phyloP scores from a whole-genome alignment of 2,113 vertebrate species.

The Romanogobio albipinnatus region DNA sequence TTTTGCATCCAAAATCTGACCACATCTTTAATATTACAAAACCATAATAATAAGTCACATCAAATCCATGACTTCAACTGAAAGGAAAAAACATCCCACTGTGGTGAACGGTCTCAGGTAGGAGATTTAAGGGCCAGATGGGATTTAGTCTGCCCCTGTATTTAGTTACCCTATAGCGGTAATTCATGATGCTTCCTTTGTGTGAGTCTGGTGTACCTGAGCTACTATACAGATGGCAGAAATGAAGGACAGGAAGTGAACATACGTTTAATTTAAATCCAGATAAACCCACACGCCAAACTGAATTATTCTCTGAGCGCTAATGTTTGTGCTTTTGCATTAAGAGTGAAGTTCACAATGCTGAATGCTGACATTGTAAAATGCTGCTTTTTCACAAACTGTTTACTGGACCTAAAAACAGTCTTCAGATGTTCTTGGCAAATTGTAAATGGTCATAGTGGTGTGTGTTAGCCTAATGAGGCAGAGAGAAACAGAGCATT shows the following conservation, averaged over 20 bases:
- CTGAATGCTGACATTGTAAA: neutral
- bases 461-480: slow-evolving; percentile 46
- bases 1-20: no score
- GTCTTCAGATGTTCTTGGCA: neutral
- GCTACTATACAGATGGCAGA: slow-evolving; percentile 46
- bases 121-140: slow-evolving; percentile 46
- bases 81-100: neutral
- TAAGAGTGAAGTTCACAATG: neutral
- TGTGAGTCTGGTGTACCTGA: slow-evolving; percentile 47
- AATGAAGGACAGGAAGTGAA: neutral
- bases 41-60: neutral
- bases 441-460: slow-evolving; percentile 1
- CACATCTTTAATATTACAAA: neutral
- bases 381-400: neutral
- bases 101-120: slow-evolving; percentile 35
- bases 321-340: neutral
- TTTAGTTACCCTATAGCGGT: slow-evolving; percentile 43
- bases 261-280: slow-evolving; percentile 18
- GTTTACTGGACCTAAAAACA: neutral
- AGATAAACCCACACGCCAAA: neutral
- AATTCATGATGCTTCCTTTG: slow-evolving; percentile 21
- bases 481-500: slow-evolving; percentile 44
- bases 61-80: neutral
- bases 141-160: slow-evolving; percentile 46
- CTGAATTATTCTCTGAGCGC: neutral